A percentile compares a stretch with the other conserved stretches of the same genome.
These are phyloP conservation scores for Heteromormyrus szaboi DNA, from an alignment of 2,797 vertebrate genomes.

Conservation along the genomic window DNA sequence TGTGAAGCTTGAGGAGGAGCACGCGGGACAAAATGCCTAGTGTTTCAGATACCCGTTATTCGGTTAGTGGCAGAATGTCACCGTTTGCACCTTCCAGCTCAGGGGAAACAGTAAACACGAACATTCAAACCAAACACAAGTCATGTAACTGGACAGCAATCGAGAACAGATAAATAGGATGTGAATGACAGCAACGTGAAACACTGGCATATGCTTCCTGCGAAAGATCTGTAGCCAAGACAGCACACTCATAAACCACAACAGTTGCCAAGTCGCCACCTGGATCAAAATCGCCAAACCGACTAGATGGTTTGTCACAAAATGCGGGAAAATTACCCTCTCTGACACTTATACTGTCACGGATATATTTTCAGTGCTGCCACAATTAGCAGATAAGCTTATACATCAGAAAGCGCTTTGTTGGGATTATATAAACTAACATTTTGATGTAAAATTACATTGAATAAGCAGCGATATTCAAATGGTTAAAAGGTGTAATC, in stretches of 20 bases:
- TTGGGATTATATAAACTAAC: not conserved
- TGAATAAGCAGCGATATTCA: not conserved
- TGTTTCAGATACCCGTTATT: constrained; percentile 28
- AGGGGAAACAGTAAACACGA: not conserved
- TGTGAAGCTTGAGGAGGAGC: constrained; percentile 59
- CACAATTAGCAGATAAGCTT: not conserved
- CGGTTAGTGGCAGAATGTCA: not conserved
- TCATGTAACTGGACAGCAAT: not conserved
- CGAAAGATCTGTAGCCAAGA: not conserved
- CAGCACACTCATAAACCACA: not conserved
- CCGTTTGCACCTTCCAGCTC: not conserved
- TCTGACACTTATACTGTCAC: not conserved
- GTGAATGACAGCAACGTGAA: not conserved
- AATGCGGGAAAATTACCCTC: not conserved
- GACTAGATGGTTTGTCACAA: not conserved
- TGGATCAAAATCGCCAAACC: not conserved
- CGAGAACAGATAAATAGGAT: not conserved
- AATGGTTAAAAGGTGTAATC: not conserved
- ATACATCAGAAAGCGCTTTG: not conserved
- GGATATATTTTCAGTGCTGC: not conserved
- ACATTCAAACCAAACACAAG: not conserved
- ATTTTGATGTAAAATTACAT: not conserved
- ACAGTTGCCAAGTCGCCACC: not conserved
- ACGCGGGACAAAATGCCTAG: not conserved
- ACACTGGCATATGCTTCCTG: not conserved